These are phyloP conservation scores for Danaus melanippus DNA, from an alignment of 1,140 invertebrate species.

Conservation along the genomic window DNA sequence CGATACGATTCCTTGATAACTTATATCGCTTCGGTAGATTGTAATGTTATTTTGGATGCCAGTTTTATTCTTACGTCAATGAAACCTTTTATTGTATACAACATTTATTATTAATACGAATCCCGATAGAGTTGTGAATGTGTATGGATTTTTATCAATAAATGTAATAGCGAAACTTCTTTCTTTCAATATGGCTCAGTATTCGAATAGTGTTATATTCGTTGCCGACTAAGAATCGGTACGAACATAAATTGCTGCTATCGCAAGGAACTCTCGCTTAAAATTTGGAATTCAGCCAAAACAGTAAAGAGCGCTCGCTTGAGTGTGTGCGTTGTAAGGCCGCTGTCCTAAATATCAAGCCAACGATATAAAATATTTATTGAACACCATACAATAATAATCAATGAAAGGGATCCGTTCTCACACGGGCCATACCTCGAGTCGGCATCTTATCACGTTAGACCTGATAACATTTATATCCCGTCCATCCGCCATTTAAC, in stretches of 20 bases:
- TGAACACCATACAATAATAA: constrained; percentile 22
- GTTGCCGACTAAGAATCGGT: constrained; percentile 26
- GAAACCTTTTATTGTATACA: too few relatives aligned
- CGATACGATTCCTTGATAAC: too few relatives aligned
- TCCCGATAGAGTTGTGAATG: too few relatives aligned
- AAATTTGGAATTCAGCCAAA: constrained; percentile 56
- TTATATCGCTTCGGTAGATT: too few relatives aligned
- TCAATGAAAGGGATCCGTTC: constrained; percentile 1
- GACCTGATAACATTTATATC: constrained; percentile 8
- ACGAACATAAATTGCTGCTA: constrained; percentile 37
- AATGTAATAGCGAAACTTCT: too few relatives aligned
- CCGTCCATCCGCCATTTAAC: constrained; percentile 2
- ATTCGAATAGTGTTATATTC: not conserved
- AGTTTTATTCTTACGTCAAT: too few relatives aligned
- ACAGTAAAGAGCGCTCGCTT: constrained; percentile 31
- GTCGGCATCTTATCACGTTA: constrained; percentile 7
- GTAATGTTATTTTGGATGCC: too few relatives aligned
- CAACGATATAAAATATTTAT: constrained; percentile 44
- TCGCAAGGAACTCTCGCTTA: constrained; percentile 27
- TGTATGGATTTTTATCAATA: too few relatives aligned
- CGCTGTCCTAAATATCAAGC: constrained; percentile 44
- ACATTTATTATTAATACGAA: too few relatives aligned
- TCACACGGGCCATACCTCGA: not conserved
- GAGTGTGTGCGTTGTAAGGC: constrained; percentile 36
- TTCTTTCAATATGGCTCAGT: too few relatives aligned